Percentiles rank a stretch among this genome's conserved stretches.
phyloP scores from a whole-genome alignment of 2,888 invertebrate genomes.

The Molorchus minor region DNA sequence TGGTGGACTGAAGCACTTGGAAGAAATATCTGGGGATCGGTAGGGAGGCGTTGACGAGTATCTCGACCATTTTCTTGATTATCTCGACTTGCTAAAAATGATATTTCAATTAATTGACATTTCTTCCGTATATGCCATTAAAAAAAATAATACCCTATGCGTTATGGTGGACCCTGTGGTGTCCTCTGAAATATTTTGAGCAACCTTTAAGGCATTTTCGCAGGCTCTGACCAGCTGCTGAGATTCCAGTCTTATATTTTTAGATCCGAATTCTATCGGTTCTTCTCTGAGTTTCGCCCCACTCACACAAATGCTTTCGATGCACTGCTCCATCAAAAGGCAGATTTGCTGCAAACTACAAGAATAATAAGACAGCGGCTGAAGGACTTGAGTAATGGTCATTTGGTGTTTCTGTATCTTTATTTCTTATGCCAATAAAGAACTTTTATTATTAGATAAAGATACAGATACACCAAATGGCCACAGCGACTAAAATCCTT shows the following conservation, averaged over 20 bases:
- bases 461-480: too few species aligned
- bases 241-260: conserved; percentile 62
- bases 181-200: conserved; percentile 56
- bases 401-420: too few species aligned
- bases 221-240: conserved; percentile 62
- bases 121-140: too few species aligned
- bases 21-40: conserved; percentile 83
- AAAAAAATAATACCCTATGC: conserved; percentile 59
- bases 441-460: too few species aligned
- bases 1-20: conserved; percentile 85
- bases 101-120: too few species aligned
- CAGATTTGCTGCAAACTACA: conserved; percentile 82
- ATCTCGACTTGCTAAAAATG: conserved; percentile 66
- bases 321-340: conserved; percentile 76
- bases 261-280: conserved; percentile 58
- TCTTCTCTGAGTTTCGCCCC: conserved; percentile 55
- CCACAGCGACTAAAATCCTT: too few species aligned
- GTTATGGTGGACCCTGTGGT: conserved; percentile 60
- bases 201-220: conserved; percentile 59
- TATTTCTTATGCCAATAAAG: too few species aligned
- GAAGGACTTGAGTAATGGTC: too few species aligned
- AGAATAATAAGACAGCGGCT: conserved; percentile 33
- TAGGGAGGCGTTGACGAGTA: conserved; percentile 71
- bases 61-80: conserved; percentile 69
- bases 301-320: conserved; percentile 75